Evolutionary conservation across 1,140 invertebrate species (phyloP).

Genomic region (Lamellibrachia luymesi): DNA sequence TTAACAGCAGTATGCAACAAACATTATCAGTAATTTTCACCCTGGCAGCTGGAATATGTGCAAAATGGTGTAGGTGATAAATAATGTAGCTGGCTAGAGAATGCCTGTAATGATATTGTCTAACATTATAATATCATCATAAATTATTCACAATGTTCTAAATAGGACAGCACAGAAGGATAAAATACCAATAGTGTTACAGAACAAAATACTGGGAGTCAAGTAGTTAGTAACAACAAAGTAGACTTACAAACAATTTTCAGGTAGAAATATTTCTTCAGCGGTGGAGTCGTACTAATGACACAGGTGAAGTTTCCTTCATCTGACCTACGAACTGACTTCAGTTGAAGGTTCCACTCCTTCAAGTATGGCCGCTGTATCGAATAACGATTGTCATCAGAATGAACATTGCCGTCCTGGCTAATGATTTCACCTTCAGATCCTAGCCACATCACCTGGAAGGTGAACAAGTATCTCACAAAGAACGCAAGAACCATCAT

Average conservation of each 20-base stretch:
- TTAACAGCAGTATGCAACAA: neutral
- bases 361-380: neutral
- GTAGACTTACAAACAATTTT: slow-evolving; percentile 13
- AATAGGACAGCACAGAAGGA: too few species aligned
- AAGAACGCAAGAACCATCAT: too few species aligned
- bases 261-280: neutral
- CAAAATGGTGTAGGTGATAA: neutral
- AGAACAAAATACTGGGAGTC: neutral
- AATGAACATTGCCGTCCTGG: neutral
- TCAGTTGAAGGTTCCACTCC: neutral
- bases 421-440: neutral
- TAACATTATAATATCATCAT: too few species aligned
- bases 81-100: neutral
- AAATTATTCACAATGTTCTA: too few species aligned
- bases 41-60: neutral
- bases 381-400: neutral
- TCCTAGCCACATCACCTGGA: slow-evolving; percentile 12
- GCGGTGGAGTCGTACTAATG: neutral
- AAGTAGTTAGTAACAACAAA: neutral
- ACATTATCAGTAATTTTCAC: too few species aligned
- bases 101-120: too few species aligned
- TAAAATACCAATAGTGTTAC: neutral
- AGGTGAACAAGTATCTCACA: neutral
- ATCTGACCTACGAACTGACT: neutral
- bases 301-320: slow-evolving; percentile 5